Percentiles rank a stretch among this genome's conserved stretches.
phyloP scores from a whole-genome alignment of 2,797 vertebrate genomes.

The Streptopelia turtur region DNA sequence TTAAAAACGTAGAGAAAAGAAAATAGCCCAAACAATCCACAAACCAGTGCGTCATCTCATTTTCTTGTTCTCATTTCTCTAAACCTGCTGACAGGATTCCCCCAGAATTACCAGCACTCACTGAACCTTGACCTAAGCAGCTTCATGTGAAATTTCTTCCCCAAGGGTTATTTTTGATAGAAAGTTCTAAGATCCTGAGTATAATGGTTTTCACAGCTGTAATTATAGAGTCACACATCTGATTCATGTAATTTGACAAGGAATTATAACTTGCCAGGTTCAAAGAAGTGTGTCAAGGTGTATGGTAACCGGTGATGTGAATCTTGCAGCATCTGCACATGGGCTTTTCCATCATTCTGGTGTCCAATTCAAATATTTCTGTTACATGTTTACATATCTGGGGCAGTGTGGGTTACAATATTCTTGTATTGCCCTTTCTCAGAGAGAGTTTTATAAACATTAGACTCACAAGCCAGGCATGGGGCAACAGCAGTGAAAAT shows the following conservation, averaged over 20 bases:
- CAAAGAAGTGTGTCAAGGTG: slow-evolving; percentile 32
- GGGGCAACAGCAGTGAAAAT: slow-evolving; percentile 13
- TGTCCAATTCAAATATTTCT: not conserved
- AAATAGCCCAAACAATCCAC: not conserved
- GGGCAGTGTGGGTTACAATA: not conserved
- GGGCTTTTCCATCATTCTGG: not conserved
- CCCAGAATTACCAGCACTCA: not conserved
- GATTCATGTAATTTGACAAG: slow-evolving; percentile 50
- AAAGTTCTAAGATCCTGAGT: slow-evolving; percentile 56
- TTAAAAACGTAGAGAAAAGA: not conserved
- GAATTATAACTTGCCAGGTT: slow-evolving; percentile 40
- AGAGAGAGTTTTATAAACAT: slow-evolving; percentile 20
- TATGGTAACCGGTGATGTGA: not conserved
- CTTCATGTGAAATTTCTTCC: slow-evolving; percentile 20
- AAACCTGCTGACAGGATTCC: slow-evolving; percentile 52
- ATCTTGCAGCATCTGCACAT: slow-evolving; percentile 22
- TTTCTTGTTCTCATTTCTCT: slow-evolving; percentile 35
- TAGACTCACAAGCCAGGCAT: not conserved
- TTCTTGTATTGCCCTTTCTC: not conserved
- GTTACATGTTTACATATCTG: not conserved
- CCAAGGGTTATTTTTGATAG: slow-evolving; percentile 46
- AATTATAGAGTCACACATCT: slow-evolving; percentile 55
- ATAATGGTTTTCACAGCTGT: slow-evolving; percentile 52
- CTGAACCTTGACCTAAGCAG: slow-evolving; percentile 47
- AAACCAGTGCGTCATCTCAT: not conserved